Evolutionary conservation across 2,888 invertebrate species (phyloP).

Genomic region (Bembecia ichneumoniformis): DNA sequence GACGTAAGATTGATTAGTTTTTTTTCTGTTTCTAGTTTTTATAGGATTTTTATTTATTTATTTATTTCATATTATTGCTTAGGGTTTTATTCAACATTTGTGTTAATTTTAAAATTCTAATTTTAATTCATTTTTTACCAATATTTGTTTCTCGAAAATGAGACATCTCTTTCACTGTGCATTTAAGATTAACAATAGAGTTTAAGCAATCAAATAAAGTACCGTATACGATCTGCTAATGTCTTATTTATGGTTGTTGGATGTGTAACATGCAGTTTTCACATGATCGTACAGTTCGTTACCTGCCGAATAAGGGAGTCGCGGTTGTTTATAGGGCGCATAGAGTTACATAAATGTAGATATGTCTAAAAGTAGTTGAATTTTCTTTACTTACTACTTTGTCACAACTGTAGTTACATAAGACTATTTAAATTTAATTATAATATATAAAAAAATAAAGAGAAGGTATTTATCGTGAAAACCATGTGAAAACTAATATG

Average conservation of each 20-base stretch:
- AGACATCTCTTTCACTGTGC: too few species aligned
- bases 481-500: too few species aligned
- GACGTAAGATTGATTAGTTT: conserved; percentile 24
- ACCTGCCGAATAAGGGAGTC: conserved; percentile 38
- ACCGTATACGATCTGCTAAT: conserved; percentile 59
- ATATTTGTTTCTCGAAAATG: too few species aligned
- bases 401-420: too few species aligned
- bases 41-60: conserved; percentile 4
- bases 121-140: too few species aligned
- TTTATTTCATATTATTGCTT: too few species aligned
- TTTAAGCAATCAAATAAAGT: conserved; percentile 46
- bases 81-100: too few species aligned
- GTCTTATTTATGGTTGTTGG: conserved; percentile 64
- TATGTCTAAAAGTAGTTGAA: neutral
- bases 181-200: conserved; percentile 31
- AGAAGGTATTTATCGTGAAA: too few species aligned
- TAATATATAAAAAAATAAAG: too few species aligned
- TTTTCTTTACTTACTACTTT: neutral
- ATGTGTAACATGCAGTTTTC: conserved; percentile 55
- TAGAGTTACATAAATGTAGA: conserved; percentile 21
- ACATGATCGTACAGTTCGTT: conserved; percentile 53
- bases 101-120: too few species aligned
- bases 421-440: too few species aligned
- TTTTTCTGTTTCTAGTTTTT: conserved; percentile 23
- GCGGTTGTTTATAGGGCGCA: conserved; percentile 28